Evolutionary conservation across 2,113 vertebrate species (phyloP).

Genomic region (Tapirus terrestris): DNA sequence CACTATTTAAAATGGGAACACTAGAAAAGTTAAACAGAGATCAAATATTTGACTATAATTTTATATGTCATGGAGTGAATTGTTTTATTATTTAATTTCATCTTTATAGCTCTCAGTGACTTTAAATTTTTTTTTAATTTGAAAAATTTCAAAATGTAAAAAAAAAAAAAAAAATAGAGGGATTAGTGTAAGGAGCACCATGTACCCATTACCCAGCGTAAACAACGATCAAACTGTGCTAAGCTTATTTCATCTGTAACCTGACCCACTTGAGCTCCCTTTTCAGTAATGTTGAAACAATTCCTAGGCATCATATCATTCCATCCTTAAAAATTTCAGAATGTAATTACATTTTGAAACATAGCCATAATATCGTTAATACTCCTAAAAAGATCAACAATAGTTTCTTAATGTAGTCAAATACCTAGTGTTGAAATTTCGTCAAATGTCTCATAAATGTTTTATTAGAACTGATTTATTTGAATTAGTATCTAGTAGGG

Average conservation of each 20-base stretch:
- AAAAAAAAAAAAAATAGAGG: background rate
- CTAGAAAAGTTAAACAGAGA: background rate
- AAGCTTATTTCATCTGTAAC: background rate
- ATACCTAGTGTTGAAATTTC: background rate
- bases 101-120: background rate
- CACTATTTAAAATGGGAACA: background rate
- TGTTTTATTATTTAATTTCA: background rate
- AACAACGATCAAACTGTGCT: background rate
- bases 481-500: background rate
- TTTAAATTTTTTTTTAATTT: background rate
- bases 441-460: background rate
- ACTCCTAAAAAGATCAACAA: background rate
- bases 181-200: background rate
- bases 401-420: background rate
- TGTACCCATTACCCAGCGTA: background rate
- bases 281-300: background rate
- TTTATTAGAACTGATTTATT: background rate
- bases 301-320: background rate
- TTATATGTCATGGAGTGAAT: background rate
- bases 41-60: background rate
- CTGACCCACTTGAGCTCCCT: accelerated
- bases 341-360: background rate
- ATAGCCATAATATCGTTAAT: background rate
- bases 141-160: background rate
- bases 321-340: background rate